phyloP scores from a whole-genome alignment of 2,113 vertebrate species.

The rat (Rattus norvegicus) region GRCr8 NC_086024.1:44240001-44240500 shows the following conservation, averaged over 20 bases:
- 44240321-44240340: slow-evolving; percentile 51
- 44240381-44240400: slow-evolving; percentile 53
- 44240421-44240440: slow-evolving; percentile 78
- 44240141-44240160: neutral
- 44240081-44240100: neutral
- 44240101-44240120: neutral
- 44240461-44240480: neutral
- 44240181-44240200: slow-evolving; percentile 7
- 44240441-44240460: slow-evolving; percentile 64
- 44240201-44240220: slow-evolving; percentile 32
- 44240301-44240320: slow-evolving; percentile 54
- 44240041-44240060: too few species aligned
- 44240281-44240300: slow-evolving; percentile 75
- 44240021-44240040: neutral
- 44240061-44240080: neutral
- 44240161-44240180: neutral
- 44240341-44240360: slow-evolving; percentile 61
- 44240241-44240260: slow-evolving; percentile 77
- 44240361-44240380: slow-evolving; percentile 75
- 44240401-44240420: slow-evolving; percentile 48
- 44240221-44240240: slow-evolving; percentile 55
- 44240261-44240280: slow-evolving; percentile 77
- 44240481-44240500: slow-evolving; percentile 74
- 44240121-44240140: neutral
- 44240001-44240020: neutral